A percentile compares a stretch with the other conserved stretches of the same genome.
phyloP scores from a whole-genome alignment of 2,113 vertebrate genomes.

The Nanorana parkeri region DNA sequence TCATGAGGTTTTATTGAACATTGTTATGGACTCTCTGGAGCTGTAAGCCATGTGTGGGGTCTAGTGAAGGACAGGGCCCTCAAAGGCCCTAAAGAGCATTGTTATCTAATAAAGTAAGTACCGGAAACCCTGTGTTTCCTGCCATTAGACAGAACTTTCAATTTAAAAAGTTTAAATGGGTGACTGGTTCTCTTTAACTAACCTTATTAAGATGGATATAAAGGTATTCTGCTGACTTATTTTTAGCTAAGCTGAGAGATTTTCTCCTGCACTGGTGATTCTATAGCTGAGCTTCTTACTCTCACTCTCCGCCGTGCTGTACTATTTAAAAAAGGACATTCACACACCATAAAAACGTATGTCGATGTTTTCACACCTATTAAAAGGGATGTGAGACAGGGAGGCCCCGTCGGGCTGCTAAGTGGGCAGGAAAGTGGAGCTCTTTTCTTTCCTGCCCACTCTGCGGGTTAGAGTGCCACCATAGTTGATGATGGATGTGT shows the following conservation, averaged over 20 bases:
- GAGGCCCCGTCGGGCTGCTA: conserved; percentile 33
- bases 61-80: too few relatives aligned
- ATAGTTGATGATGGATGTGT: conserved; percentile 38
- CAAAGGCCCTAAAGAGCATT: too few relatives aligned
- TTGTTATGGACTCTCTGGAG: too few relatives aligned
- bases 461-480: conserved; percentile 47
- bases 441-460: conserved; percentile 40
- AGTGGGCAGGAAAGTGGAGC: conserved; percentile 22
- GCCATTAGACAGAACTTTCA: neutral
- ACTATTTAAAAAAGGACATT: conserved; percentile 48
- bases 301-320: conserved; percentile 24
- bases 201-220: too few relatives aligned
- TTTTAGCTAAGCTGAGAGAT: conserved; percentile 24
- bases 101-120: too few relatives aligned
- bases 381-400: conserved; percentile 40
- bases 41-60: too few relatives aligned
- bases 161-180: too few relatives aligned
- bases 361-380: conserved; percentile 42
- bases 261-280: conserved; percentile 35
- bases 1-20: too few relatives aligned
- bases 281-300: conserved; percentile 14
- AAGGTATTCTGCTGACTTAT: neutral
- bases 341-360: conserved; percentile 50
- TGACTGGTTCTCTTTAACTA: too few relatives aligned
- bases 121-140: too few relatives aligned